Evolutionary conservation across 2,113 vertebrate genomes (phyloP), one percentile per base, ranked within the genome.

Genomic region (Alectura lathami): DNA sequence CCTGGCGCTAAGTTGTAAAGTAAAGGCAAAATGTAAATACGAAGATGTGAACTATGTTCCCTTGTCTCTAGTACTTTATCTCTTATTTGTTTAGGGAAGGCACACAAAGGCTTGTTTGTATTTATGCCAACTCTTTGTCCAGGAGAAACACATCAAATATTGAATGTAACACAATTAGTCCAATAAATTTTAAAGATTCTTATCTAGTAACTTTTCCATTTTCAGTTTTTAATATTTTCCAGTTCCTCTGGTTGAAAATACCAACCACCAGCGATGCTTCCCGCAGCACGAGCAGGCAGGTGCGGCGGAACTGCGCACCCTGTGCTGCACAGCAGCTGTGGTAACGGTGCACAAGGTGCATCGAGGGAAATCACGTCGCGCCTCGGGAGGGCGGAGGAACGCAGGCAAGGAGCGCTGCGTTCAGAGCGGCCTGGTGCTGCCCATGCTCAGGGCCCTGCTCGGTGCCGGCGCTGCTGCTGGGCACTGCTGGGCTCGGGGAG

Each of bases 111-210:
- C 97, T 96, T 96, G 98, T 98, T 97, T 98, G 98, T 99, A 98
- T 98, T 99, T 98, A 98, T 98, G 98, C 98, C 96, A 95, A 97
- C 98, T 98, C 96, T 98, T 98, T 98, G 98, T 98, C 98, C 97
- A 96, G 97, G 98, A 98, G 97, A 98, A 98, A 98, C 97, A 97
- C 97, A 98, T 97, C 98, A 98, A 97, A 98, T 98, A 98, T 93
- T 99, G 98, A 99, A 99, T 99, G 99, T 99, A 99, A 98, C 98
- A 98, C 98, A 98, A 97, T 97, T 98, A 98, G 98, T 98, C 97
- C 96, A 99, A 99, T 99, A 99, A 99, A 99, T 98, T 98, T 98
- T 98, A 99, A 98, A 98, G 97, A 97, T 99, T 99, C 98, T 99
- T 98, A 98, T 98, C 97, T 98, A 98, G 92, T 62, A 89, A 85